These are phyloP conservation scores for Columba livia DNA, from an alignment of 2,113 vertebrate species.

Conservation along the genomic window DNA sequence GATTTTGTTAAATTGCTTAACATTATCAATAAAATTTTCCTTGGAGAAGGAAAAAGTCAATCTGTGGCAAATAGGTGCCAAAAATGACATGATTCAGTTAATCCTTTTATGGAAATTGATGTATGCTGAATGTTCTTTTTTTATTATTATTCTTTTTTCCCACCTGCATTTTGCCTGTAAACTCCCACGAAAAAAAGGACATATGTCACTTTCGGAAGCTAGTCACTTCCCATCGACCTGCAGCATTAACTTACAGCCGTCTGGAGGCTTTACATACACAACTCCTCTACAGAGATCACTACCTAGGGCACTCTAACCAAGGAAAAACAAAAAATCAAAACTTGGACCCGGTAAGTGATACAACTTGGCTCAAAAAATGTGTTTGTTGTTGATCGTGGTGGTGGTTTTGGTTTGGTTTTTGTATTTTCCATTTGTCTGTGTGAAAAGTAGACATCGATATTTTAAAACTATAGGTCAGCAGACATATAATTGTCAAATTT, in stretches of 20 bases:
- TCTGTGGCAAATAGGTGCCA: background rate
- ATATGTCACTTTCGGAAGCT: background rate
- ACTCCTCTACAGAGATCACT: fast-evolving
- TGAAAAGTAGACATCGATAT: fast-evolving
- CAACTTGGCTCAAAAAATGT: background rate
- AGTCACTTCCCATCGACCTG: background rate
- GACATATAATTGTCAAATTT: background rate
- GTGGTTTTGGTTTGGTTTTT: background rate
- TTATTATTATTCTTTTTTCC: background rate
- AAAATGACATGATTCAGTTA: background rate
- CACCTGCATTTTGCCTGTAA: background rate
- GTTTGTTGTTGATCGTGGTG: no score
- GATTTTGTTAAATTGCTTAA: background rate
- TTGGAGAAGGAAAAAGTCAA: background rate
- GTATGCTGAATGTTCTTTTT: background rate
- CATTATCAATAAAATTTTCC: background rate
- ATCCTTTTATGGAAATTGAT: background rate
- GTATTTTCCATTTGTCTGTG: background rate
- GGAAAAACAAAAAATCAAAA: background rate
- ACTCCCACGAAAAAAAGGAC: background rate
- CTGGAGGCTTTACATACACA: background rate
- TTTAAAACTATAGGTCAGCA: background rate
- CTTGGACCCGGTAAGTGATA: fast-evolving
- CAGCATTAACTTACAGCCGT: background rate
- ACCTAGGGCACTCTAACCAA: fast-evolving